Base-by-base conservation (phyloP, 2,888 invertebrate genomes). In the Leucophenga montana region DNA sequence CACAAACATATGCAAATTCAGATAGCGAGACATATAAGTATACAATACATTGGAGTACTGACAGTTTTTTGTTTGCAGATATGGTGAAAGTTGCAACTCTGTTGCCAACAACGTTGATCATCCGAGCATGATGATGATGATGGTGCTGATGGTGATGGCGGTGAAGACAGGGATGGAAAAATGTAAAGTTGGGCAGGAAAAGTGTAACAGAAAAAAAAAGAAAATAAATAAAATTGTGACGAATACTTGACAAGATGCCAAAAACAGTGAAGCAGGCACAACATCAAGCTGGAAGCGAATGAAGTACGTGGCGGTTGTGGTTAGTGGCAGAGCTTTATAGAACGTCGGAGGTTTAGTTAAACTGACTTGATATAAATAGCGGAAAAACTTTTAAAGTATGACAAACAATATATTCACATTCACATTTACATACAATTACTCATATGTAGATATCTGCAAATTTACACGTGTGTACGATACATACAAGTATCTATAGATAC, bases 201-300 rank as follows among this genome's bases (percentile, higher is more conserved):
- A 50, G 20, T 16, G n/a, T n/a, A n/a, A n/a, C 18, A 39, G 46
- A 31, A 33, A 50, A 61, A 57, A 61, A 62, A 78, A 48, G 68
- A 69, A 72, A 72, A 71, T 62, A 59, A 44, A 53, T 56, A n/a
- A 57, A 71, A 71, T 62, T 68, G 75, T 75, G 81, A 79, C 59
- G 80, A 44, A 81, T 72, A 73, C 78, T 78, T 81, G 80, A 83
- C 83, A 83, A 79, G 74, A 78, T 78, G 83, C 83, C 82, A 83
- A 82, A 76, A 79, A 68, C 75, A 81, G 71, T 76, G 69, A 73
- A 79, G 73, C 77, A 76, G 78, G 74, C 59, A 57, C 33, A 33
- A 33, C 4, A 8, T 5, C 4, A 33, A 33, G 3, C 3, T 33
- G 33, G 33, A 33, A 5, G 33, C n/a, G n/a, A n/a, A n/a, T n/a